phyloP scores from a whole-genome alignment of 2,888 invertebrate species.

The Drosophila quinaria region DNA sequence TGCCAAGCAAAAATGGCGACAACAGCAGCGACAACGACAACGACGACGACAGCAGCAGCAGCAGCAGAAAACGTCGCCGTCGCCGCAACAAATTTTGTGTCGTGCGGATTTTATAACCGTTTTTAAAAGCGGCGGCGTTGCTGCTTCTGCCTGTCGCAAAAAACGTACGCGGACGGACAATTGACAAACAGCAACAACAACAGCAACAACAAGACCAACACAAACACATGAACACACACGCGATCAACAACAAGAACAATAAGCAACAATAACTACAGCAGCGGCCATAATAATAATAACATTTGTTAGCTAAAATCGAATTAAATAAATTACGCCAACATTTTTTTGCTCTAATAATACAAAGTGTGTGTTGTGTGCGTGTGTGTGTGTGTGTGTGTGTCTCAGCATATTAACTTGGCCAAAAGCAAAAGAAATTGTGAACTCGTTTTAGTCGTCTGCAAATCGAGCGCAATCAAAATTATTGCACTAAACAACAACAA shows the following conservation, averaged over 20 bases:
- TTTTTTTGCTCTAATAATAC: slow-evolving; percentile 12
- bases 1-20: slow-evolving; percentile 75
- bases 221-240: slow-evolving; percentile 10
- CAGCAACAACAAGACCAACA: slow-evolving; percentile 17
- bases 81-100: slow-evolving; percentile 61
- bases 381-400: slow-evolving; percentile 22
- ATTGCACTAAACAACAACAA: slow-evolving; percentile 7
- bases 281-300: slow-evolving; percentile 17
- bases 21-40: slow-evolving; percentile 52
- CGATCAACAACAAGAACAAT: slow-evolving; percentile 4
- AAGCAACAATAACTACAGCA: slow-evolving; percentile 7
- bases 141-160: slow-evolving; percentile 56
- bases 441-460: slow-evolving; percentile 11
- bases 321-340: slow-evolving; percentile 17
- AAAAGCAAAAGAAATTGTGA: slow-evolving; percentile 12
- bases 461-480: slow-evolving; percentile 10
- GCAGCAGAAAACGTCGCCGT: slow-evolving; percentile 23
- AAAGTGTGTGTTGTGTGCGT: slow-evolving; percentile 11
- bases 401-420: slow-evolving; percentile 7
- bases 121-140: slow-evolving; percentile 72
- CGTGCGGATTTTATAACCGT: slow-evolving; percentile 75
- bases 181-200: slow-evolving; percentile 4
- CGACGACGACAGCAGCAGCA: slow-evolving; percentile 29
- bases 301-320: slow-evolving; percentile 4
- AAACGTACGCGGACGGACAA: slow-evolving; percentile 42